Percentiles rank a stretch among this genome's conserved stretches.
Evolutionary conservation across 2,888 invertebrate species (phyloP).

Genomic region (Leptinotarsa peninsularis): DNA sequence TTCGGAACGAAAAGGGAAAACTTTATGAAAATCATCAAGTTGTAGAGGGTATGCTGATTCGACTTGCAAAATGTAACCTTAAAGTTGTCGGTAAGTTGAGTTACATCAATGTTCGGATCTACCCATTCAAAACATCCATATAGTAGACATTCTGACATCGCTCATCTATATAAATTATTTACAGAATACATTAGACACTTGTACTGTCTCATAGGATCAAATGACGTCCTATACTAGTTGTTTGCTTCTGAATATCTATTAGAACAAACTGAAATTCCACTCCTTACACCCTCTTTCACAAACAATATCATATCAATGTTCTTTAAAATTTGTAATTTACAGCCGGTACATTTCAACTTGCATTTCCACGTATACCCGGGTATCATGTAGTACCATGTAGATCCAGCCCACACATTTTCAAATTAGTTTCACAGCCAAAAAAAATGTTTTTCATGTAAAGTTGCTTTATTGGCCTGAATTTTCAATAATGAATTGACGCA

Average conservation of each 20-base stretch:
- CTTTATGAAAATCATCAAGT: constrained; percentile 57
- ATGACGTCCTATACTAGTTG: constrained; percentile 56
- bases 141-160: constrained; percentile 51
- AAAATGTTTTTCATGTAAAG: too few species aligned
- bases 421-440: not conserved
- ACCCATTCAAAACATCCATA: constrained; percentile 27
- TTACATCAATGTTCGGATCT: constrained; percentile 29
- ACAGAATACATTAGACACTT: not conserved
- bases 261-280: constrained; percentile 26
- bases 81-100: constrained; percentile 29
- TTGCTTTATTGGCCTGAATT: too few species aligned
- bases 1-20: constrained; percentile 42
- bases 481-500: not conserved
- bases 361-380: constrained; percentile 15
- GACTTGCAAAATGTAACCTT: constrained; percentile 59
- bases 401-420: constrained; percentile 14
- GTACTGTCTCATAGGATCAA: not conserved
- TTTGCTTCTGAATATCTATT: constrained; percentile 24
- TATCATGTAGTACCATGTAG: not conserved
- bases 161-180: constrained; percentile 47
- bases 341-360: constrained; percentile 46
- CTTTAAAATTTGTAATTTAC: constrained; percentile 20
- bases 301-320: constrained; percentile 39
- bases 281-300: constrained; percentile 46
- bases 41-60: constrained; percentile 62